Conservation (phyloP, 2,113 vertebrate species). For the Desmodus rotundus region DNA sequence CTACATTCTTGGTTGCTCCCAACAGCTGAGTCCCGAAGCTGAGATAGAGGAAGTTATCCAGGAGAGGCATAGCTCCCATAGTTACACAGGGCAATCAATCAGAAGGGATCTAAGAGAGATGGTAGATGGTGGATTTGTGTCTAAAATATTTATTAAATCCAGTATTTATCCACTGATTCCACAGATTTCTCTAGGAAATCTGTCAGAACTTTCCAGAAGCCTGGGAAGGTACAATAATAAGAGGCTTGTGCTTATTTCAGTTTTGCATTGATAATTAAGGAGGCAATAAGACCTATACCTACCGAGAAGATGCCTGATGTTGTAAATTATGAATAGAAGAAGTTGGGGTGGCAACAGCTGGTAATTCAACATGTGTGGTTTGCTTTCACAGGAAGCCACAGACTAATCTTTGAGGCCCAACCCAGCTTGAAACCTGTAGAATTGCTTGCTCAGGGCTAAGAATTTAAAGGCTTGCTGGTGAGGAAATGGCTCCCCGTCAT, state of each 20-base stretch:
- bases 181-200: not conserved
- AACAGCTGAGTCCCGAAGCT: not conserved
- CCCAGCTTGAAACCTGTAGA: not conserved
- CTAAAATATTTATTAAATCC: not conserved
- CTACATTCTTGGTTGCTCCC: not conserved
- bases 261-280: not conserved
- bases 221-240: not conserved
- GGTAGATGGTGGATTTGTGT: not conserved
- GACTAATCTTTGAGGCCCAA: not conserved
- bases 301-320: not conserved
- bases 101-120: not conserved
- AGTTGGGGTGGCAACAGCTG: not conserved
- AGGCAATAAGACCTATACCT: not conserved
- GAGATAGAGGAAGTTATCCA: not conserved
- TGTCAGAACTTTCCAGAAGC: not conserved
- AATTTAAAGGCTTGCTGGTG: not conserved
- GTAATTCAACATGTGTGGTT: not conserved
- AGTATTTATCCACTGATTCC: not conserved
- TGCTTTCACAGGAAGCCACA: not conserved
- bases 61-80: not conserved
- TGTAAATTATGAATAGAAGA: constrained; percentile 6
- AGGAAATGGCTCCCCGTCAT: not conserved
- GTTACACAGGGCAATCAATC: not conserved
- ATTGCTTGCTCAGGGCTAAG: not conserved
- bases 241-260: not conserved